Percentiles rank a stretch among this genome's conserved stretches.
These are phyloP conservation scores for Beris morrisii DNA, from an alignment of 2,888 invertebrate genomes.

Conservation along the genomic window DNA sequence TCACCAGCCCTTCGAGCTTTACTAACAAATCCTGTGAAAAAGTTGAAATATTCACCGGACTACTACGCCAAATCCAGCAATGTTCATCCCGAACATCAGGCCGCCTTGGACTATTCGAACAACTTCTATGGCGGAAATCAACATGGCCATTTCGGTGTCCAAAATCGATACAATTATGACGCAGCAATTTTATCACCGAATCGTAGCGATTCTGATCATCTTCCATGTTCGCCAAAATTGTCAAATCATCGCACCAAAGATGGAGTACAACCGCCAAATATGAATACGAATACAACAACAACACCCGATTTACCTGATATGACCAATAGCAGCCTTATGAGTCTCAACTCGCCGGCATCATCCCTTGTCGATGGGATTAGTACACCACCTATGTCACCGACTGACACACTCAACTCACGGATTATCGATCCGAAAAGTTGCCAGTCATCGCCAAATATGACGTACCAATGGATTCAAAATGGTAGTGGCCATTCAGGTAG, in stretches of 20 bases:
- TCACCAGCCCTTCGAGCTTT: constrained; percentile 64
- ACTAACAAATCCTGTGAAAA: constrained; percentile 57
- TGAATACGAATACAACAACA: constrained; percentile 38
- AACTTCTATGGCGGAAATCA: constrained; percentile 6
- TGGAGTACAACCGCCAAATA: constrained; percentile 42
- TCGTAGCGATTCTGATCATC: constrained; percentile 49
- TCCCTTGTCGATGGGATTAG: constrained; percentile 49
- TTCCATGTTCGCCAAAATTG: constrained; percentile 45
- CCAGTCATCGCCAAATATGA: constrained; percentile 37
- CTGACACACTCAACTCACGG: constrained; percentile 29
- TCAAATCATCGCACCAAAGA: constrained; percentile 43
- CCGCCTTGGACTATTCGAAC: constrained; percentile 38
- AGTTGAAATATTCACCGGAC: constrained; percentile 52
- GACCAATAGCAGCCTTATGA: constrained; percentile 26
- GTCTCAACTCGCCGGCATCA: constrained; percentile 40
- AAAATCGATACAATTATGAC: constrained; percentile 34
- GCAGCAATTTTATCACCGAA: constrained; percentile 48
- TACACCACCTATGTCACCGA: constrained; percentile 55
- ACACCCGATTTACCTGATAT: constrained; percentile 34
- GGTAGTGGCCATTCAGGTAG: constrained; percentile 32
- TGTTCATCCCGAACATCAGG: constrained; percentile 24
- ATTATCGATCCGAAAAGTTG: constrained; percentile 36
- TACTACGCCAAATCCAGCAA: constrained; percentile 42
- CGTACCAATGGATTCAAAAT: constrained; percentile 39
- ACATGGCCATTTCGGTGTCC: background rate